Evolutionary conservation across 2,797 vertebrate genomes (phyloP), one percentile per base, ranked within the genome.

Genomic region (Ctenochaetus hawaiiensis): DNA sequence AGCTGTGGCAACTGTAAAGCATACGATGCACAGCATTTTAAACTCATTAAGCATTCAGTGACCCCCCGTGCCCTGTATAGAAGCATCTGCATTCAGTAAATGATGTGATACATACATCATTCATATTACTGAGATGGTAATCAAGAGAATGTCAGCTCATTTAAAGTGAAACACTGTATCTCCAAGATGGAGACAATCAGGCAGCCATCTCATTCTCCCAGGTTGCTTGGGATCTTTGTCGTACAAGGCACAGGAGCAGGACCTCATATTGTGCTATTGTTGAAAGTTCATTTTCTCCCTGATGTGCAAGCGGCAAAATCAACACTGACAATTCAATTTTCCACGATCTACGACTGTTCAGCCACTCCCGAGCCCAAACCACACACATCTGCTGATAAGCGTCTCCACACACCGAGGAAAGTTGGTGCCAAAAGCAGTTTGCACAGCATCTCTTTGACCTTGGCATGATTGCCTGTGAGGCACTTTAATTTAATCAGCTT

Each of bases 401-500:
- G 81, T 87, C 88, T 89, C 87, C 72, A 58, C 87, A 81, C 87
- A 75, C 70, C 65, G 69, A 79, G 88, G 80, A 88, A 91, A 90
- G 88, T 83, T 85, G 89, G 83, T 92, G 92, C 92, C 92, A 92
- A 80, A 90, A 93, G 91, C 88, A 82, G 87, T 93, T 93, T 94
- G 91, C 88, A n/a, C 90, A 82, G 90, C 88, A 87, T 94, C 90
- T 87, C 86, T 93, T 89, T 94, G 93, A 96, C 95, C 94, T 96
- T 95, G 93, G 89, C 91, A 84, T 92, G 92, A 94, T 94, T 94
- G 93, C 91, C 91, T 92, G 90, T 85, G 91, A 94, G 93, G 85
- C 91, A 90, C 91, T 95, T 94, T 94, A 95, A 95, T 95, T 94
- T 94, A 95, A 96, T 96, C 93, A 93, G 88, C 92, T 93, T 88